These are phyloP conservation scores for Sturmia bella DNA, from an alignment of 2,888 invertebrate genomes.

Conservation along the genomic window DNA sequence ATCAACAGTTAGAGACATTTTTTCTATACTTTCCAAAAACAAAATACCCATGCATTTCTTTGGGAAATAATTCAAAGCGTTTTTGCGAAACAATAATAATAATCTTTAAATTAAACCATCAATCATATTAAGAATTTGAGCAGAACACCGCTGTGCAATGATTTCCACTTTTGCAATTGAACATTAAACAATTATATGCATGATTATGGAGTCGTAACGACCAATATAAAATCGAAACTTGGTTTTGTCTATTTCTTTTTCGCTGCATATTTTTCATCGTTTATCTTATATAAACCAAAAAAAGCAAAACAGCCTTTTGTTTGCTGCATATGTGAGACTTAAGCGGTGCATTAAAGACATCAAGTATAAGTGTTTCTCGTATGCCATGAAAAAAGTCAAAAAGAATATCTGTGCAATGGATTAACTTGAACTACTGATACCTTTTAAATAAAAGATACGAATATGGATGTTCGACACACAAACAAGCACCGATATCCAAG, in stretches of 20 bases:
- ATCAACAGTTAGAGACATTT: too few species aligned
- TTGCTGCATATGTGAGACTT: constrained; percentile 60
- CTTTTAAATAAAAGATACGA: constrained; percentile 54
- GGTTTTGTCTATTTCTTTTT: constrained; percentile 13
- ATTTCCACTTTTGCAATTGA: constrained; percentile 58
- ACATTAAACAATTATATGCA: constrained; percentile 49
- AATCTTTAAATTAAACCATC: constrained; percentile 65
- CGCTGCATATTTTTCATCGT: constrained; percentile 3
- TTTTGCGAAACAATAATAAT: constrained; percentile 37
- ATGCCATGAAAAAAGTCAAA: constrained; percentile 26
- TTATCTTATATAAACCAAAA: not conserved
- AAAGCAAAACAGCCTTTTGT: constrained; percentile 28
- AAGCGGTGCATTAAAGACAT: constrained; percentile 62
- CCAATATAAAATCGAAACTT: constrained; percentile 10
- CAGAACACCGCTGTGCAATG: constrained; percentile 59
- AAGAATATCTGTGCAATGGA: constrained; percentile 42
- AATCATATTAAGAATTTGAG: constrained; percentile 57
- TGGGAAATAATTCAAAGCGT: not conserved
- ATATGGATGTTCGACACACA: constrained; percentile 70
- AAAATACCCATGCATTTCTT: not conserved
- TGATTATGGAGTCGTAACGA: constrained; percentile 47
- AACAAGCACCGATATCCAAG: constrained; percentile 72
- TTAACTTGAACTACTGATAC: constrained; percentile 52
- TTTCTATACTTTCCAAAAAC: too few species aligned
- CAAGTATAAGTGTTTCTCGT: constrained; percentile 37